Conservation (phyloP, 2,797 vertebrate species). For the Alcedo atthis region DNA sequence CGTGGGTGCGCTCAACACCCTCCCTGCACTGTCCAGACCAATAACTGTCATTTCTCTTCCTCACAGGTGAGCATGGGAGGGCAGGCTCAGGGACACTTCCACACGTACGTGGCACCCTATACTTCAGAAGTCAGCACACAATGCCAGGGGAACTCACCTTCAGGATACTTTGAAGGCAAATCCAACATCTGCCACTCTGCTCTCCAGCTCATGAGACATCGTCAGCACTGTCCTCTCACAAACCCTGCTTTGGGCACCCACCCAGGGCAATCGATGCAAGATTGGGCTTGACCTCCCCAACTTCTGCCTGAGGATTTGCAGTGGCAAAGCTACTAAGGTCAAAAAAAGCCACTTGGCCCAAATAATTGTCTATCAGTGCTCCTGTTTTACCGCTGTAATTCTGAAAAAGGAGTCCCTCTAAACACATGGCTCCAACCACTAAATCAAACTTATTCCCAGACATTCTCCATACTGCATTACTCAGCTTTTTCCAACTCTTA, state of each 20-base stretch:
- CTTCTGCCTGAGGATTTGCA: background rate
- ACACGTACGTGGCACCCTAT: background rate
- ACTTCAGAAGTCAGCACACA: rapidly evolving
- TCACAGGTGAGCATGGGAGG: background rate
- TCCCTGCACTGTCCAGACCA: background rate
- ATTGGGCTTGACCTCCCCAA: background rate
- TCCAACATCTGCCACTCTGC: background rate
- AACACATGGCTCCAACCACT: background rate
- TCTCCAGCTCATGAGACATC: background rate
- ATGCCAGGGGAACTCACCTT: background rate
- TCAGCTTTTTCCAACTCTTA: conserved; percentile 42
- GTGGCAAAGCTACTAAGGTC: background rate
- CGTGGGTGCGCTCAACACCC: background rate
- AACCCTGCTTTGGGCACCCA: background rate
- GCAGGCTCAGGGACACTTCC: background rate
- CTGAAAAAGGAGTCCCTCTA: background rate
- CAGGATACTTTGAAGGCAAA: rapidly evolving
- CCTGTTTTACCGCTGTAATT: background rate
- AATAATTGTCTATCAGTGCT: background rate
- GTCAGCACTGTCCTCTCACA: background rate
- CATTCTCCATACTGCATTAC: conserved; percentile 12
- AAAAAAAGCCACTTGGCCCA: background rate
- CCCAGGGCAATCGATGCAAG: background rate
- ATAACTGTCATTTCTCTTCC: background rate
- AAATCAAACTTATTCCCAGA: conserved; percentile 22